phyloP scores from a whole-genome alignment of 2,888 invertebrate species.

The Diloba caeruleocephala region DNA sequence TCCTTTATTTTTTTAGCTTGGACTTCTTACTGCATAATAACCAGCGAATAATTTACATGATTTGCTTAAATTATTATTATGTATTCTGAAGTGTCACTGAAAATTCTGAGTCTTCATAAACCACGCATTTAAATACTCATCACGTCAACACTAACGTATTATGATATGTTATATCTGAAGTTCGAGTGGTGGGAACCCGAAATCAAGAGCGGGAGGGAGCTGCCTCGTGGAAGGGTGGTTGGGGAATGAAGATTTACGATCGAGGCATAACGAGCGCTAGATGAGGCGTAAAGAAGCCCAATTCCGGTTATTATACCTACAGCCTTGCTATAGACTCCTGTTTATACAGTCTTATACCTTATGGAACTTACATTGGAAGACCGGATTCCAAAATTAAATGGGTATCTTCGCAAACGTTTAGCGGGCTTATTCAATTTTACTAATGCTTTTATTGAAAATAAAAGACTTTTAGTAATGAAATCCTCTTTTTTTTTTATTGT shows the following conservation, averaged over 20 bases:
- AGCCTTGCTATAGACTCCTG: constrained; percentile 60
- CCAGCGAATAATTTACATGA: constrained; percentile 4
- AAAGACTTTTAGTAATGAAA: neutral
- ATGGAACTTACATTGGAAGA: constrained; percentile 55
- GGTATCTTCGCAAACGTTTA: constrained; percentile 8
- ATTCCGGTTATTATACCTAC: constrained; percentile 86
- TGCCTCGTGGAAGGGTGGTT: constrained; percentile 48
- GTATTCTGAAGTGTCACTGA: constrained; percentile 37
- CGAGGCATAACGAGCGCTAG: constrained; percentile 87
- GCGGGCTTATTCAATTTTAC: constrained; percentile 20
- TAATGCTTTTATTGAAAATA: constrained; percentile 12
- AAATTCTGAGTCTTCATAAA: constrained; percentile 34
- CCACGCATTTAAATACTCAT: constrained; percentile 58
- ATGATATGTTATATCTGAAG: constrained; percentile 74
- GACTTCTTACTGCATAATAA: constrained; percentile 6
- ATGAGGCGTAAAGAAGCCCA: constrained; percentile 89
- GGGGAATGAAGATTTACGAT: constrained; percentile 88
- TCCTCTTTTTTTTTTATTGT: no score
- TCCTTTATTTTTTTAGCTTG: neutral
- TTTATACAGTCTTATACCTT: constrained; percentile 65
- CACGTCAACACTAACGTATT: constrained; percentile 66
- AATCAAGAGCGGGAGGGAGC: constrained; percentile 65
- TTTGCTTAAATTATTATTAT: constrained; percentile 16
- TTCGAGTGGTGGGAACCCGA: constrained; percentile 76
- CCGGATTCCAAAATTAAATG: constrained; percentile 34